Evolutionary conservation across 2,797 vertebrate species (phyloP), one percentile per base, ranked within the genome.

Genomic region (Melanotaenia pygmaea): DNA sequence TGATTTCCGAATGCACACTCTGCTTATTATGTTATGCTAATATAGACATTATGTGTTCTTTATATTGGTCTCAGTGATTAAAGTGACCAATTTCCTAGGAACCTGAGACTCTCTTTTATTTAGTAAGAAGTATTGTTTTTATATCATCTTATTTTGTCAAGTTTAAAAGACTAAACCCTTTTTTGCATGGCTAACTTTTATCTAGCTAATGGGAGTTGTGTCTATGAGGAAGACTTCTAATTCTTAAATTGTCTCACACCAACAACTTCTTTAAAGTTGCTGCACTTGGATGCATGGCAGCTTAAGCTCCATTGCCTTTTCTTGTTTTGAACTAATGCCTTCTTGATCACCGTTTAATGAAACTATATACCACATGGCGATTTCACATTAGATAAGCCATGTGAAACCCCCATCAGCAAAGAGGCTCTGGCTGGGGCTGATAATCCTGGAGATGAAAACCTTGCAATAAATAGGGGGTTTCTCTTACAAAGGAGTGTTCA

Each of bases 281-380:
- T 98, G 97, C 98, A 97, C 97, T 96, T 97, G 98, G 96, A 99
- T 97, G 97, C 98, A 97, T 99, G 97, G 97, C 95, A 91, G 97
- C 98, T 97, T 98, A 98, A 98, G 98, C 98, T 98, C 97, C 97
- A 99, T 99, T 99, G 98, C 97, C 97, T 99, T 99, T 99, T 99
- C 98, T 99, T 99, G 98, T 99, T 99, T 99, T 99, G 98, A 99
- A 99, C 98, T 99, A 99, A 99, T 99, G 98, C 98, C 98, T 99
- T 99, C 98, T 99, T 99, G 98, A 99, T 99, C 98, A 99, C 98
- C 98, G 97, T 99, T 99, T 99, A 99, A 99, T 99, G 98, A 99
- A 99, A 99, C 98, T 99, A 99, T 99, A 99, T 99, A 99, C 98
- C 98, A 99, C 98, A 99, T 99, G 98, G 98, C 97, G 98, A 99